Evolutionary conservation across 2,888 invertebrate species (phyloP).

Genomic region (Deroplatys truncata): DNA sequence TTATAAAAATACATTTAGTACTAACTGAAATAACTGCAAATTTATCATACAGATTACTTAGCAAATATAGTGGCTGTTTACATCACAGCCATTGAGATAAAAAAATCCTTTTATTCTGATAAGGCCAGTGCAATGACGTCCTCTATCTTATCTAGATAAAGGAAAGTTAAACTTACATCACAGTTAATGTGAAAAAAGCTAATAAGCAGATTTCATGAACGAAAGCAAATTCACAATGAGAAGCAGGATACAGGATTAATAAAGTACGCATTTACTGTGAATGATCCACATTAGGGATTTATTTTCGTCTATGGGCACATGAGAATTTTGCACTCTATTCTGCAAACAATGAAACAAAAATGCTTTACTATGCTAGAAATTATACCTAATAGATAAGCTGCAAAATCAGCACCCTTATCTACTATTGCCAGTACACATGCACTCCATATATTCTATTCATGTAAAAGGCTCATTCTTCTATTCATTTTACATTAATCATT

Average conservation of each 20-base stretch:
- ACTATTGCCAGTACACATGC: too few species aligned
- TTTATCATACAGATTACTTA: too few species aligned
- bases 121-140: not conserved
- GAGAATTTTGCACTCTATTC: not conserved
- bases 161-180: not conserved
- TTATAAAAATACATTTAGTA: too few species aligned
- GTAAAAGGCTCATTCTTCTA: too few species aligned
- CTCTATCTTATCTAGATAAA: not conserved
- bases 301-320: not conserved
- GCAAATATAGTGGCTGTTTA: too few species aligned
- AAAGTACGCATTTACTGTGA: not conserved
- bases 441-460: too few species aligned
- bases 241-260: not conserved
- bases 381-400: not conserved
- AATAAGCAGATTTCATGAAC: not conserved
- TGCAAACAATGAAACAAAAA: not conserved
- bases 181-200: not conserved
- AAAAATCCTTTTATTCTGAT: not conserved
- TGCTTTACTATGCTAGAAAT: too few species aligned
- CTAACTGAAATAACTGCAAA: too few species aligned
- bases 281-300: not conserved
- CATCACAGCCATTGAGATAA: too few species aligned
- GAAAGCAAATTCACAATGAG: not conserved
- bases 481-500: too few species aligned
- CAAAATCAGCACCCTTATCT: too few species aligned